phyloP scores from a whole-genome alignment of 2,113 vertebrate species.

The Psettodes erumei region DNA sequence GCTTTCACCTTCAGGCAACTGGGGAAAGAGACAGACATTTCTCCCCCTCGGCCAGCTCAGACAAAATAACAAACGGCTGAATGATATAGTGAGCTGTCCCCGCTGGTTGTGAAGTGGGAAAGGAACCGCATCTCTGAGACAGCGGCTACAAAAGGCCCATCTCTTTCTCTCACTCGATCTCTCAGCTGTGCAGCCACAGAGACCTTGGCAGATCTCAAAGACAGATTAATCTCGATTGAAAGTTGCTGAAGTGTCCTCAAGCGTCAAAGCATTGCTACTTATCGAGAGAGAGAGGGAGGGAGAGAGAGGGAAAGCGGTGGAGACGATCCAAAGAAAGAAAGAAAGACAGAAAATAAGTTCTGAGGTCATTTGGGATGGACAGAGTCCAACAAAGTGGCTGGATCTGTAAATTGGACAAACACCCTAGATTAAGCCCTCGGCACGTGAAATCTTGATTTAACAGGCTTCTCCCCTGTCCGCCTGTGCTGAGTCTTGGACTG shows the following conservation, averaged over 20 bases:
- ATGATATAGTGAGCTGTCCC: conserved; percentile 77
- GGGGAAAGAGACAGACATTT: conserved; percentile 62
- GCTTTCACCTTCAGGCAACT: conserved; percentile 68
- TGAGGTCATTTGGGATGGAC: conserved; percentile 47
- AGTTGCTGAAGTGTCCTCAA: conserved; percentile 75
- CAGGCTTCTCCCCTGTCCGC: background rate
- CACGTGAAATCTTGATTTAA: conserved; percentile 51
- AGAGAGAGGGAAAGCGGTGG: conserved; percentile 39
- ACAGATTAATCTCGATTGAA: conserved; percentile 74
- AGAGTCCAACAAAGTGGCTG: conserved; percentile 14
- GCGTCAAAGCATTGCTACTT: conserved; percentile 67
- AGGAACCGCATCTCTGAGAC: conserved; percentile 62
- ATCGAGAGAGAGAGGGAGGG: conserved; percentile 27
- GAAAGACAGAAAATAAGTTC: conserved; percentile 46
- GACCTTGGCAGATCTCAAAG: conserved; percentile 72
- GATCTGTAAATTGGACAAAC: conserved; percentile 15
- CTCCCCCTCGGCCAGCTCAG: conserved; percentile 62
- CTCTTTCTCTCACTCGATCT: conserved; percentile 41
- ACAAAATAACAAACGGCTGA: conserved; percentile 74
- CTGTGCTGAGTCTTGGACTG: background rate
- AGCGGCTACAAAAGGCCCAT: conserved; percentile 69
- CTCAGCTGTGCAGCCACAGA: conserved; percentile 49
- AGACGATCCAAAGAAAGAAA: conserved; percentile 9
- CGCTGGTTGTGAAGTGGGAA: conserved; percentile 60
- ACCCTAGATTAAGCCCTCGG: conserved; percentile 42